These are phyloP conservation scores for Helicorthomorpha holstii DNA, from an alignment of 1,140 invertebrate species.

Conservation along the genomic window DNA sequence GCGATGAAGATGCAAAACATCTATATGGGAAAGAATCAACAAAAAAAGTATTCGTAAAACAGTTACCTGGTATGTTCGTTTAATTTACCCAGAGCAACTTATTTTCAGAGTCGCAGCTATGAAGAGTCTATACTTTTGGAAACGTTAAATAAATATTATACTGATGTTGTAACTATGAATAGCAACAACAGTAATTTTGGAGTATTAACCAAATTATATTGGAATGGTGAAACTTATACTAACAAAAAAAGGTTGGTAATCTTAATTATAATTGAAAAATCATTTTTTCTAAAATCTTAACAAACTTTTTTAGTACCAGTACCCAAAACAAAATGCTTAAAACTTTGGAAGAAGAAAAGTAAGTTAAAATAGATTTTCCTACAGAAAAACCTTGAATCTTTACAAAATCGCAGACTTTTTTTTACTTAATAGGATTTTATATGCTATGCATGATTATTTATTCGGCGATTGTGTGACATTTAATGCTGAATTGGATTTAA, in stretches of 20 bases:
- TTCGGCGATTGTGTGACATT: background rate
- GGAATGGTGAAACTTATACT: conserved; percentile 1
- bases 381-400: no score
- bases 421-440: background rate
- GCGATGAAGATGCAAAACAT: background rate
- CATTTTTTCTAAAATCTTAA: background rate
- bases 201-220: background rate
- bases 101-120: background rate
- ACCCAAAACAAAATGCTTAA: background rate
- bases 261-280: background rate
- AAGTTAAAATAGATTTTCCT: no score
- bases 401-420: background rate
- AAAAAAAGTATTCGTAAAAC: no score
- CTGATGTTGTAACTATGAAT: background rate
- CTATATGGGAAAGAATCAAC: background rate
- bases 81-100: background rate
- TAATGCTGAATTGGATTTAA: background rate
- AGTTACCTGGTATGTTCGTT: no score
- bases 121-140: background rate
- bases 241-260: background rate
- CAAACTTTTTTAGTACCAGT: background rate
- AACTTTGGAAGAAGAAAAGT: background rate
- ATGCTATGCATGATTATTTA: background rate
- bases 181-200: background rate
- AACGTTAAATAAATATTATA: background rate